These are phyloP conservation scores for Syngnathus scovelli DNA, from an alignment of 2,113 vertebrate genomes.

Conservation along the genomic window DNA sequence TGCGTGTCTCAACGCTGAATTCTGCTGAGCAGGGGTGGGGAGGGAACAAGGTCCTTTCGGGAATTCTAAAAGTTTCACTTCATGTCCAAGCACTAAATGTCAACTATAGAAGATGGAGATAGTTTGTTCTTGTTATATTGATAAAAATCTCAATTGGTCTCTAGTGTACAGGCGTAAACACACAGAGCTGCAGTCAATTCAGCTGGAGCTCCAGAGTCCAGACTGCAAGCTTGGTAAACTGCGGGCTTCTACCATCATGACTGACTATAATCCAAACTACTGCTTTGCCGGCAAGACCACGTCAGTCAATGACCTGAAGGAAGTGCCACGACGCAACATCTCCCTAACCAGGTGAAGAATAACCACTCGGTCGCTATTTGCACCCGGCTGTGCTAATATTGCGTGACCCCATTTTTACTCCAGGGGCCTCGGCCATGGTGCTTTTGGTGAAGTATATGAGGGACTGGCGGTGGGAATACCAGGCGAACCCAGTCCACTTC, in stretches of 20 bases:
- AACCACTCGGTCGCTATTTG: background rate
- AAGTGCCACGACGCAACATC: conserved; percentile 93
- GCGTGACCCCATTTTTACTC: background rate
- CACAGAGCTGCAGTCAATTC: conserved; percentile 95
- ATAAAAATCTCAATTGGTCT: background rate
- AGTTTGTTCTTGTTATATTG: conserved; percentile 14
- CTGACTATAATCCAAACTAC: conserved; percentile 99
- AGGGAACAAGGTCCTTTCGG: conserved; percentile 10
- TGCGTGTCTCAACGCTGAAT: conserved; percentile 7
- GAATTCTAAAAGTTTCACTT: conserved; percentile 21
- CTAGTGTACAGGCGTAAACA: conserved; percentile 95
- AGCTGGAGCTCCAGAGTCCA: conserved; percentile 95
- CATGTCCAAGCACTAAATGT: conserved; percentile 23
- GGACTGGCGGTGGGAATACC: conserved; percentile 88
- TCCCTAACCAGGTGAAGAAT: conserved; percentile 85
- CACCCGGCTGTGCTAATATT: no score
- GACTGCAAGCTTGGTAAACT: conserved; percentile 98
- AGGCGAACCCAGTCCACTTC: conserved; percentile 87
- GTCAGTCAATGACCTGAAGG: conserved; percentile 95
- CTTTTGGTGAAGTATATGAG: conserved; percentile 98
- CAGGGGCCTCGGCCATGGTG: conserved; percentile 95
- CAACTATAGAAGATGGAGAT: conserved; percentile 10
- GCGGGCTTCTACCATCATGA: conserved; percentile 97
- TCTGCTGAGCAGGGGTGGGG: conserved; percentile 4
- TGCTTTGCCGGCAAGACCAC: conserved; percentile 96